Evolutionary conservation across 2,113 vertebrate species (phyloP), one percentile per base, ranked within the genome.

Genomic region (Tyrannus savana): DNA sequence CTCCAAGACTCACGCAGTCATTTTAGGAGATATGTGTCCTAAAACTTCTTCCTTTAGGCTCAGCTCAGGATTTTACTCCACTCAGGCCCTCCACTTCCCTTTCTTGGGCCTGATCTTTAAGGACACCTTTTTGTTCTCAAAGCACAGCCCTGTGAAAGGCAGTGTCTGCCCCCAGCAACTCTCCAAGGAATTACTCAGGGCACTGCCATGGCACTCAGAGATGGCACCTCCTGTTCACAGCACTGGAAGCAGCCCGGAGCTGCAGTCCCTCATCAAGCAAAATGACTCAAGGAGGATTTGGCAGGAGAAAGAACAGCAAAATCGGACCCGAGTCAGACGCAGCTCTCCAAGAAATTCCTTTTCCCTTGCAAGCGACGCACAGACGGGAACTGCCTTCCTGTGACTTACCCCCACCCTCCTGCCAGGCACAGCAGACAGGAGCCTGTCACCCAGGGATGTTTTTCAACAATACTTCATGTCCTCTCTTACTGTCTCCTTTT

Each of bases 261-360:
- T 53, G 15, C 1, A 46, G 76, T 44, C 52, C 22, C 46, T 93
- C 83, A 27, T 47, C 69, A 63, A 89, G 68, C 16, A 87, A 80
- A 90, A 95, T 50, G 24, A 89, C 69, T 91, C 44, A 33, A 94
- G 73, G 77, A 87, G 80, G 49, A 87, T 53, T 60, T 94, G 89
- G 94, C 89, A 95, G 80, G 44, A 78, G 60, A 66, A 89, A 71
- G 53, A 89, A 58, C 69, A 84, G 83, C 60, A 92, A 90, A 93
- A 87, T 71, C 39, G 0, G 89, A 89, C 91, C 42, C 1, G 33
- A 89, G 68, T 87, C 91, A 81, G 82, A 94, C 2, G 5, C 56
- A 82, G 56, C 76, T 91, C 94, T 95, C 87, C 93, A 96, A 95
- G 91, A 95, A 96, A 93, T 90, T 78, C 80, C 81, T 94, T 93